Base-by-base conservation (phyloP, 2,113 vertebrate species). In the Gymnobelideus leadbeateri region DNA sequence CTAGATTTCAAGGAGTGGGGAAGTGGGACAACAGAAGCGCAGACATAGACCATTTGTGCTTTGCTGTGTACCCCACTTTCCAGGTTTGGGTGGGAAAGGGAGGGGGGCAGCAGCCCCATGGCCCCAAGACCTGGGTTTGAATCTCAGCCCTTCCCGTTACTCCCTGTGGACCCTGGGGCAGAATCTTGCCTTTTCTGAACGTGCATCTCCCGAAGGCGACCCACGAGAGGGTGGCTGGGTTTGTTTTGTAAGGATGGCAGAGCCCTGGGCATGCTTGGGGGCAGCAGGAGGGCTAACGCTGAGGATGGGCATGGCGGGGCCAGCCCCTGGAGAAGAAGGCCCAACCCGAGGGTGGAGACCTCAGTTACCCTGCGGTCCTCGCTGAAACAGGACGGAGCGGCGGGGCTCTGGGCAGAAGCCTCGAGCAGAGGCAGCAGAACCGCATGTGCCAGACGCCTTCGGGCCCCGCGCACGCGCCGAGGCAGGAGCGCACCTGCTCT, bases 311-410 rank as follows among this genome's bases (percentile, higher is more conserved):
- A 92, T 28, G 93, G 26, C 84, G 91, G 77, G n/a, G 46, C 0
- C n/a, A 16, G 93, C 6, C 53, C 51, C 55, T 11, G 55, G 55
- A 61, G 55, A 26, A 31, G 55, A 61, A 61, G 26, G 31, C 61
- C 61, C 61, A 12, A 11, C 2, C 57, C 11, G 1, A 28, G 57
- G 61, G 37, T 10, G 5, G 61, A 14, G 61, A 14, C 37, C 37
- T 68, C 6, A 14, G 61, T 4, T 37, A n/a, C 37, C 12, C 4
- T n/a, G 14, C 19, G 61, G 11, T 68, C 14, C 31, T 68, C 14
- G 0, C 11, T 11, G 3, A 37, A 46, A 8, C 37, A 16, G 43
- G 19, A 23, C 1, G 49, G 47, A 0, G 2, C 0, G 0, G 2
- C 3, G 7, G 0, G 50, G 92, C 6, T 7, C 3, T 0, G 21